A percentile compares a stretch with the other conserved stretches of the same genome.
These are phyloP conservation scores for Epizoanthus ramosus DNA, from an alignment of 92 coral and sea anemone species.

Conservation along the genomic window DNA sequence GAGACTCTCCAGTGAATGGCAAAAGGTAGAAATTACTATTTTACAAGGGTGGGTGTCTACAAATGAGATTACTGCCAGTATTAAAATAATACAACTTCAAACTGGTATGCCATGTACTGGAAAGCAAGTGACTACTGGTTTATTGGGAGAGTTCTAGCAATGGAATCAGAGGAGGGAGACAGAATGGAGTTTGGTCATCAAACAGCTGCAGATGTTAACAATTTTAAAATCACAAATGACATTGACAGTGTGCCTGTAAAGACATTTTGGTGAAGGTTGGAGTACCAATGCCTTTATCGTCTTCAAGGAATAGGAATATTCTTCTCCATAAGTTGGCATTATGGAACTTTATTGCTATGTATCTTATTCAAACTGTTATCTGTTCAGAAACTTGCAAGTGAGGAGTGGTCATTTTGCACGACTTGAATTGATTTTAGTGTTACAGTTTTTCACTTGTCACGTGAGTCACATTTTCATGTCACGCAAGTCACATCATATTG, in stretches of 20 bases:
- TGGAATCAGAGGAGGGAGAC: conserved; percentile 47
- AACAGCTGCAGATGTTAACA: conserved; percentile 45
- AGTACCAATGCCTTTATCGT: conserved; percentile 45
- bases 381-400: conserved; percentile 40
- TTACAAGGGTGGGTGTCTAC: conserved; percentile 4
- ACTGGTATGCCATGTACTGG: conserved; percentile 54
- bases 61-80: not conserved
- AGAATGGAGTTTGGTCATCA: conserved; percentile 48
- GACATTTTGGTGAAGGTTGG: conserved; percentile 43
- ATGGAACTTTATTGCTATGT: conserved; percentile 25
- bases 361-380: conserved; percentile 27
- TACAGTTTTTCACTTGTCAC: conserved; percentile 53
- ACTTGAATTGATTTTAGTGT: conserved; percentile 18
- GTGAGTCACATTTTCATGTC: conserved; percentile 63
- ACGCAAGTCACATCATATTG: conserved; percentile 18
- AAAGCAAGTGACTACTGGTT: conserved; percentile 52
- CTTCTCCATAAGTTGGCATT: conserved; percentile 17
- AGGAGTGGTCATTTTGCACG: conserved; percentile 45
- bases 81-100: too few relatives aligned
- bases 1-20: conserved; percentile 18
- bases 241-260: conserved; percentile 36
- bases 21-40: conserved; percentile 17
- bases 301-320: conserved; percentile 43
- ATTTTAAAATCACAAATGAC: conserved; percentile 46
- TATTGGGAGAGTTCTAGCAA: conserved; percentile 36